Conservation (phyloP, 2,113 vertebrate species). For the Ceratotherium simum region DNA sequence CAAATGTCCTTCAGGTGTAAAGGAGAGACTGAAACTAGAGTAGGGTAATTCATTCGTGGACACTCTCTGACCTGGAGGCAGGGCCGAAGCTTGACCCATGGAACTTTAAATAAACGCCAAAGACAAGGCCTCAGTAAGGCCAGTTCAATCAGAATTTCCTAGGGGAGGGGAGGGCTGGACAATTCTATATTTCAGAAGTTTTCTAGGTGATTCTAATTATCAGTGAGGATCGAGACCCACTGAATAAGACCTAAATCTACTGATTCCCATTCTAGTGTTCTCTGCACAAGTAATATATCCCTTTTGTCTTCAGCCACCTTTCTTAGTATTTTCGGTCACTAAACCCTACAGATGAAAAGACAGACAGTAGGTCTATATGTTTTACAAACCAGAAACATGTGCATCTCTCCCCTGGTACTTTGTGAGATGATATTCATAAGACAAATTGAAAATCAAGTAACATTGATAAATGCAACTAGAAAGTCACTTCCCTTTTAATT, state of each 20-base stretch:
- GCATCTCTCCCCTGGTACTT: not conserved
- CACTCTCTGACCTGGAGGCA: not conserved
- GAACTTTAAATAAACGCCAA: not conserved
- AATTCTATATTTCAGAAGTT: not conserved
- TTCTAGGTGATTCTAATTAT: not conserved
- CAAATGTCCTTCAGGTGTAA: not conserved
- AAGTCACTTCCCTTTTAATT: not conserved
- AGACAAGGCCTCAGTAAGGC: not conserved
- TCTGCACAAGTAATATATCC: not conserved
- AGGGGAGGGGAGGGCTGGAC: not conserved
- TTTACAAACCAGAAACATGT: not conserved
- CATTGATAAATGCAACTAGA: not conserved
- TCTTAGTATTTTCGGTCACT: not conserved
- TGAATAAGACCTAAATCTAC: not conserved
- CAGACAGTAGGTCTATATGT: not conserved
- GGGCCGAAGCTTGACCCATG: not conserved
- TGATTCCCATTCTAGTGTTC: not conserved
- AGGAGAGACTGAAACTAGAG: not conserved
- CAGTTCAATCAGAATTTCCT: not conserved
- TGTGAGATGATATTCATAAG: not conserved
- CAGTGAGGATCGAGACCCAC: not conserved
- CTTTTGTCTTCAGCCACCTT: not conserved
- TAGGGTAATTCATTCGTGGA: not conserved
- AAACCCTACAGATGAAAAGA: not conserved
- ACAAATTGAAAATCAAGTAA: slow-evolving; percentile 42